Base-by-base conservation (phyloP, 2,113 vertebrate species). In the Verasper variegatus region DNA sequence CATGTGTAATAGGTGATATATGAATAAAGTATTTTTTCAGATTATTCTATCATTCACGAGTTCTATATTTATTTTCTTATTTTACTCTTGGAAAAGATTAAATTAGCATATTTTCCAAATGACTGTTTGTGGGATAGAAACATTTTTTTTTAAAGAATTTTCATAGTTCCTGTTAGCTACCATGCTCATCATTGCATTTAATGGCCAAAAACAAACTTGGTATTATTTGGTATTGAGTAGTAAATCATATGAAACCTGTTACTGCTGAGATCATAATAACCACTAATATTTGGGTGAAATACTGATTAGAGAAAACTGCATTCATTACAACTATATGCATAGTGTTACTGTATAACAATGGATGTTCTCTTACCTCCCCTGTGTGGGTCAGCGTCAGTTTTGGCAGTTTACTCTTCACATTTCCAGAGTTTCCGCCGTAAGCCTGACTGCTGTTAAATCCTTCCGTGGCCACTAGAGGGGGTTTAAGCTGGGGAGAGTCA, bases 381-480 rank as follows among this genome's bases (percentile, higher is more conserved):
- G 95, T 86, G 88, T 97, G 97, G 76, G 95, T 95, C 63, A 99
- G 95, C 51, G 93, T 97, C 92, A 98, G 95, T 91, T 98, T 99
- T 80, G 97, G 96, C 91, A 98, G 93, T 94, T 98, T 99, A 81
- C 94, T 95, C 94, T 99, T 99, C 31, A 93, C 92, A 81, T 91
- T 95, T 40, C 94, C 85, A 5, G 94, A 86, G 67, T 91, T 95
- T 84, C 95, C 92, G 81, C 95, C 96, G 47, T 96, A 98, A 5
- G 95, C 42, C 59, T 96, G 96, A 27, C 70, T 74, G 76, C 69
- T 92, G 81, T 82, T 92, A 90, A 96, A 98, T 61, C 94, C 94
- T 88, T 95, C 97, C 60, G 96, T 95, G 51, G 95, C 95, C 93
- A 95, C 96, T 78, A 96, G 83, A 0, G 95, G 93, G 79, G 97